phyloP scores from a whole-genome alignment of 1,140 invertebrate genomes.

The Leptinotarsa texana region DNA sequence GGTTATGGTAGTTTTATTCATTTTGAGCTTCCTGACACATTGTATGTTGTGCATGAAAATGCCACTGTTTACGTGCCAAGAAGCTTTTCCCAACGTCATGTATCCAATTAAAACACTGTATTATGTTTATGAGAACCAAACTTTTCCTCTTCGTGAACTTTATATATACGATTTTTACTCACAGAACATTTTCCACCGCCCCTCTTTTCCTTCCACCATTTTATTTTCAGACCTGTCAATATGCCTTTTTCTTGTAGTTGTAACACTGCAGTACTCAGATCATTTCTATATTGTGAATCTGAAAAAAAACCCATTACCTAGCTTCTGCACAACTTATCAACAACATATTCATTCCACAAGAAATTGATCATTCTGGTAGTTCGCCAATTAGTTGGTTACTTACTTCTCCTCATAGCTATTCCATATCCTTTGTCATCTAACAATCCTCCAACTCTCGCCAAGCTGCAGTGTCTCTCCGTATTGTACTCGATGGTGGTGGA shows the following conservation, averaged over 20 bases:
- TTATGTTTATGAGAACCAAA: too few relatives aligned
- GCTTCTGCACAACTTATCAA: too few relatives aligned
- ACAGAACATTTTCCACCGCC: constrained; percentile 75
- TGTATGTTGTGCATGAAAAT: too few relatives aligned
- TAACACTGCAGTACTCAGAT: constrained; percentile 75
- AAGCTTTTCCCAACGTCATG: too few relatives aligned
- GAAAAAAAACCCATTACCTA: constrained; percentile 35
- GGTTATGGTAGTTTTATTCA: too few relatives aligned
- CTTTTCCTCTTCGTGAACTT: neutral
- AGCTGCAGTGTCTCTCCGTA: constrained; percentile 69
- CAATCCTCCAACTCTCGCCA: constrained; percentile 68
- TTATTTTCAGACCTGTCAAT: constrained; percentile 76
- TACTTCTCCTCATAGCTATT: constrained; percentile 79
- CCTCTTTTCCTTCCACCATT: constrained; percentile 85
- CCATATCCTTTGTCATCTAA: constrained; percentile 84
- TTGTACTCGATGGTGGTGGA: constrained; percentile 73
- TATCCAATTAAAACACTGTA: too few relatives aligned
- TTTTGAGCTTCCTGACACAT: too few relatives aligned
- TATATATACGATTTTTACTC: constrained; percentile 40
- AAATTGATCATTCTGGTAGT: neutral
- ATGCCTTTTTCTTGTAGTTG: constrained; percentile 80
- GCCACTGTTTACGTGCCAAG: too few relatives aligned
- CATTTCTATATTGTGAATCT: constrained; percentile 77
- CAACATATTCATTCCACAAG: too few relatives aligned
- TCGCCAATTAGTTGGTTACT: constrained; percentile 3